Percentiles rank a stretch among this genome's conserved stretches.
Conservation (phyloP, 1,140 invertebrate genomes). For the Mamestra configurata region DNA sequence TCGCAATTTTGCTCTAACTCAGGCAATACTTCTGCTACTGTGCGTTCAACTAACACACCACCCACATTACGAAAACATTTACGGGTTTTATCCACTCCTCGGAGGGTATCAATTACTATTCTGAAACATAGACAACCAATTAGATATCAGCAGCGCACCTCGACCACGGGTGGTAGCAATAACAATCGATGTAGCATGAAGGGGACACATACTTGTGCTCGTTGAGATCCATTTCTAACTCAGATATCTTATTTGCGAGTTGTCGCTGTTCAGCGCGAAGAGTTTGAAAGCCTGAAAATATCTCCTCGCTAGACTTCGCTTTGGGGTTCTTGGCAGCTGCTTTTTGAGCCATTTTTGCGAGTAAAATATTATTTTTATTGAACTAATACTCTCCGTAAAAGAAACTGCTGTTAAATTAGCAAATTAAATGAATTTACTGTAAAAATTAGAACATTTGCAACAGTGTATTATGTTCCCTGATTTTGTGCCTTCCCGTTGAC, state of each 20-base stretch:
- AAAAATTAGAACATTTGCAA: not conserved
- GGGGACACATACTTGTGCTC: constrained; percentile 94
- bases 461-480: no score
- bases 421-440: not conserved
- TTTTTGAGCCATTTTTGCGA: constrained; percentile 36
- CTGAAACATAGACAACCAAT: constrained; percentile 86
- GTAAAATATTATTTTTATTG: not conserved
- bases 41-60: constrained; percentile 97
- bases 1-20: constrained; percentile 94
- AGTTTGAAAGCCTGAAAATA: constrained; percentile 95
- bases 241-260: constrained; percentile 95
- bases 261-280: constrained; percentile 95
- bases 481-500: no score
- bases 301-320: constrained; percentile 92
- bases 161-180: no score
- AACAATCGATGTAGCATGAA: not conserved
- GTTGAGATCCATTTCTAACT: constrained; percentile 97
- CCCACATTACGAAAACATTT: constrained; percentile 98
- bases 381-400: not conserved
- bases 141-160: not conserved
- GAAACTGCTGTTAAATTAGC: not conserved
- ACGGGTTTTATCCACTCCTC: constrained; percentile 94
- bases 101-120: constrained; percentile 97
- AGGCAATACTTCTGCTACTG: constrained; percentile 96
- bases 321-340: constrained; percentile 68